Base-by-base conservation (phyloP, 1,140 invertebrate species). In the Sitophilus oryzae region DNA sequence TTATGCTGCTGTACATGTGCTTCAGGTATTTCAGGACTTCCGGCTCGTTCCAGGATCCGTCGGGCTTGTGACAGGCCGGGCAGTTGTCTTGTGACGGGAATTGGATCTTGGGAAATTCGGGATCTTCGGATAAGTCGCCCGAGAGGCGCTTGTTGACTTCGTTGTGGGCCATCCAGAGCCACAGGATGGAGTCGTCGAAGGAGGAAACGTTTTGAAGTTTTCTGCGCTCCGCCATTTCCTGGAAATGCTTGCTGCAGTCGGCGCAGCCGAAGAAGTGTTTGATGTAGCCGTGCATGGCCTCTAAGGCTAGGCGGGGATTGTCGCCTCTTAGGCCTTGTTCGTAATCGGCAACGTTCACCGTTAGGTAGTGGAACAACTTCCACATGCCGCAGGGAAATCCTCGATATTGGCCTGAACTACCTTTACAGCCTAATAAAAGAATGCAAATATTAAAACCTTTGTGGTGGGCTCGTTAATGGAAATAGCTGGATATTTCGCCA, bases 361-460 rank as follows among this genome's bases (percentile, higher is more conserved):
- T 93, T 18, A 99, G 71, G 37, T 86, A 89, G 69, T 99, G 96
- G 71, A 98, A 99, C 52, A 96, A 75, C 25, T 82, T 89, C 96
- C 96, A 99, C 11, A 99, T 73, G 0, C 91, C 86, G 75, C 96
- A 99, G 0, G 94, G 90, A 70, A 93, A 98, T n/a, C 94, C 93
- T 41, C 96, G 79, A 42, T 77, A 80, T 25, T 78, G 74, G 1
- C 82, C 71, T 37, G 77, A 71, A 66, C 88, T 92, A 5, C 92
- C 91, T 63, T 79, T 77, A 70, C 96, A 99, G 9, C 84, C 86
- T 56, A 43, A 1, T 16, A 42, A 23, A 37, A 11, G 14, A 25
- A n/a, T n/a, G n/a, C n/a, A n/a, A n/a, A n/a, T n/a, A n/a, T n/a
- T n/a, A n/a, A n/a, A n/a, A n/a, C n/a, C n/a, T n/a, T n/a, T n/a